Percentiles rank a stretch among this genome's conserved stretches.
phyloP scores from a whole-genome alignment of 2,888 invertebrate genomes.

The Eucera pruinosa region DNA sequence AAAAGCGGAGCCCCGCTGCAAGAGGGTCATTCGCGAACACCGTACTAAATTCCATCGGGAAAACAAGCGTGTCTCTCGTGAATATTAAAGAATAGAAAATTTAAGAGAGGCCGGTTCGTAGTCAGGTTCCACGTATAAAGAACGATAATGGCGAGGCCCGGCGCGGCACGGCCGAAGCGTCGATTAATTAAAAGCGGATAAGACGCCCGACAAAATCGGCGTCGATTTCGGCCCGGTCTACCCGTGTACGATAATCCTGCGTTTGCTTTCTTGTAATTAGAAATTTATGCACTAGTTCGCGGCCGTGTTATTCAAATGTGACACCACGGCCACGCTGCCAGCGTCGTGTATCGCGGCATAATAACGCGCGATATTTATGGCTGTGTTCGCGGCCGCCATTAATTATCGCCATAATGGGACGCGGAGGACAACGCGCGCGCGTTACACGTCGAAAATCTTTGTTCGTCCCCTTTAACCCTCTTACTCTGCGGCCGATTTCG shows the following conservation, averaged over 20 bases:
- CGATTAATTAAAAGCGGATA: slow-evolving; percentile 45
- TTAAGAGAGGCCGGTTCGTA: slow-evolving; percentile 41
- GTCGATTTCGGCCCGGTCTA: slow-evolving; percentile 28
- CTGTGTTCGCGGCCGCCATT: slow-evolving; percentile 70
- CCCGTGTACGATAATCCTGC: slow-evolving; percentile 62
- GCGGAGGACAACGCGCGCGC: slow-evolving; percentile 64
- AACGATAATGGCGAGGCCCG: slow-evolving; percentile 37
- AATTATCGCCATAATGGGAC: slow-evolving; percentile 77
- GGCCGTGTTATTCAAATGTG: slow-evolving; percentile 83
- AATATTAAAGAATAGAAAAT: slow-evolving; percentile 54
- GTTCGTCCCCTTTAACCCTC: neutral
- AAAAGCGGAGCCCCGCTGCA: neutral
- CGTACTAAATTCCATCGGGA: slow-evolving; percentile 15
- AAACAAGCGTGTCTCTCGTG: slow-evolving; percentile 28
- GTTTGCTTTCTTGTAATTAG: slow-evolving; percentile 82
- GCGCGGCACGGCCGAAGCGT: slow-evolving; percentile 9
- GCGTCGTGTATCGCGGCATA: slow-evolving; percentile 68
- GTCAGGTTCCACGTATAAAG: slow-evolving; percentile 5
- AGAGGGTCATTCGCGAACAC: neutral
- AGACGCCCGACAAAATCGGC: slow-evolving; percentile 19
- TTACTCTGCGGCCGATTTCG: no score
- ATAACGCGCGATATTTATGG: slow-evolving; percentile 75
- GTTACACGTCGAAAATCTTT: slow-evolving; percentile 59
- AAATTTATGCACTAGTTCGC: slow-evolving; percentile 83
- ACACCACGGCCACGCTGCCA: slow-evolving; percentile 71